Percentiles rank a stretch among this genome's conserved stretches.
Evolutionary conservation across 2,113 vertebrate species (phyloP).

Genomic region (human): GRCh38 chr7:135846001-135846500

Average conservation of each 20-base stretch:
- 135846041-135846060: background rate
- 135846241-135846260: too few relatives aligned
- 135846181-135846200: rapidly evolving
- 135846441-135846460: background rate
- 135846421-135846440: background rate
- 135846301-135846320: background rate
- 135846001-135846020: background rate
- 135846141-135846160: background rate
- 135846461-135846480: background rate
- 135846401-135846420: too few relatives aligned
- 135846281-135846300: background rate
- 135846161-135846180: rapidly evolving
- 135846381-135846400: background rate
- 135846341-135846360: background rate
- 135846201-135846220: background rate
- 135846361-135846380: background rate
- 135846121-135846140: background rate
- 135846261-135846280: rapidly evolving
- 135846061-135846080: background rate
- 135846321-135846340: background rate
- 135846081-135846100: background rate
- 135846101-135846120: background rate
- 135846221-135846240: background rate
- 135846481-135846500: background rate
- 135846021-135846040: background rate